Conservation (phyloP, 2,888 invertebrate genomes). For the Nematopogon swammerdamellus region DNA sequence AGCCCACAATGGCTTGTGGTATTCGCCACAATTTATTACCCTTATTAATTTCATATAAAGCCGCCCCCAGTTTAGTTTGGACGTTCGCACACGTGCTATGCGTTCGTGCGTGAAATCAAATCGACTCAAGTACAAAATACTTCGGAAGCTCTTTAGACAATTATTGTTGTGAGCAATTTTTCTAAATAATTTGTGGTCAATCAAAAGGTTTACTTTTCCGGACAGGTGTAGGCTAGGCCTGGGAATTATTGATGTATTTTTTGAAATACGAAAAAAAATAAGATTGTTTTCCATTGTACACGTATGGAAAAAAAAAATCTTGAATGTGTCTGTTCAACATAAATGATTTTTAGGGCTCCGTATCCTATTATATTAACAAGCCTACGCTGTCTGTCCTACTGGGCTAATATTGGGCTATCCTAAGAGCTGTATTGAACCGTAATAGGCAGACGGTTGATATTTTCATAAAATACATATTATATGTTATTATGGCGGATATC, state of each 20-base stretch:
- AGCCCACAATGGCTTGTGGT: constrained; percentile 25
- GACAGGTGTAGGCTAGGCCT: background rate
- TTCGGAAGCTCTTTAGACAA: background rate
- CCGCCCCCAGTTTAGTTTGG: constrained; percentile 41
- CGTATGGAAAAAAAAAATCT: no score
- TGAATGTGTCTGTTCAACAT: no score
- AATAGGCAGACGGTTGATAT: no score
- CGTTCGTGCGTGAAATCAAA: background rate
- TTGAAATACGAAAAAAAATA: no score
- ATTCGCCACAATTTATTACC: constrained; percentile 38
- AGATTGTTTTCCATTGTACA: no score
- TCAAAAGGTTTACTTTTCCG: background rate
- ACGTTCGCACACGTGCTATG: constrained; percentile 50
- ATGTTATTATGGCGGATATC: no score
- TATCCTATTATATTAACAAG: no score
- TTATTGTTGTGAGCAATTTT: background rate
- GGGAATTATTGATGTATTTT: background rate
- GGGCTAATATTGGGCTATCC: no score
- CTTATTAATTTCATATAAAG: constrained; percentile 51
- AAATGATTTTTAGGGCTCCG: no score
- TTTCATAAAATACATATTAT: no score
- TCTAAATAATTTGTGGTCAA: background rate
- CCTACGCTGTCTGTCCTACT: no score
- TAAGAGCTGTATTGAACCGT: no score
- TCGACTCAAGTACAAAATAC: background rate